Evolutionary conservation across 1,140 invertebrate species (phyloP), one percentile per base, ranked within the genome.

Genomic region (Tribolium castaneum): DNA sequence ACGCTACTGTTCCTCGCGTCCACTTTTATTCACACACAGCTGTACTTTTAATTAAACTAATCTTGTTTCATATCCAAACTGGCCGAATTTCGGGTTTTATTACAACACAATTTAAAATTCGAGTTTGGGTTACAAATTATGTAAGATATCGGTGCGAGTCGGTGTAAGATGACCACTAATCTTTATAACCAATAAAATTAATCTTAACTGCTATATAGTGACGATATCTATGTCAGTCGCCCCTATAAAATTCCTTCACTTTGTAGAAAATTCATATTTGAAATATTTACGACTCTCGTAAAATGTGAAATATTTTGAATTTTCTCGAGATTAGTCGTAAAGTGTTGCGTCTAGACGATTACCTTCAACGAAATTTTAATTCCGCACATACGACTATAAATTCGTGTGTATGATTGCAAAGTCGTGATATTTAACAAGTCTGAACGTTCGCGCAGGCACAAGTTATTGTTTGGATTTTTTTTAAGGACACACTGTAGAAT

Each of bases 131-230:
- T 45, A 45, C 39, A 45, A 45, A 45, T 45, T 45, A 45, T 45
- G 39, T 45, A 45, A 45, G 0, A 45, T 45, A 45, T 45, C n/a
- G 25, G 25, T 30, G 25, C 25, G 39, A 45, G 39, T 45, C 39
- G 2, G 39, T 45, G 5, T 45, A 45, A 45, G 51, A 52, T 52
- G 51, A 52, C 51, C 51, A 52, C 51, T 19, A 16, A 59, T 59
- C 54, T 59, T 59, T 59, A 59, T 59, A 59, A 59, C 54, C 54
- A 7, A 59, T 59, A 59, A 59, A 59, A n/a, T 25, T 25, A 59
- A 59, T 59, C 54, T 59, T 59, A 59, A 59, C 54, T 14, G 9
- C 7, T 25, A 59, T 25, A 59, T 25, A 59, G 14, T 59, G 54
- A 19, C 16, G 51, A 52, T 52, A 16, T 19, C 51, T 14, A 52